Evolutionary conservation across 2,888 invertebrate genomes (phyloP), one percentile per base, ranked within the genome.

Genomic region (Conchocele bisecta): DNA sequence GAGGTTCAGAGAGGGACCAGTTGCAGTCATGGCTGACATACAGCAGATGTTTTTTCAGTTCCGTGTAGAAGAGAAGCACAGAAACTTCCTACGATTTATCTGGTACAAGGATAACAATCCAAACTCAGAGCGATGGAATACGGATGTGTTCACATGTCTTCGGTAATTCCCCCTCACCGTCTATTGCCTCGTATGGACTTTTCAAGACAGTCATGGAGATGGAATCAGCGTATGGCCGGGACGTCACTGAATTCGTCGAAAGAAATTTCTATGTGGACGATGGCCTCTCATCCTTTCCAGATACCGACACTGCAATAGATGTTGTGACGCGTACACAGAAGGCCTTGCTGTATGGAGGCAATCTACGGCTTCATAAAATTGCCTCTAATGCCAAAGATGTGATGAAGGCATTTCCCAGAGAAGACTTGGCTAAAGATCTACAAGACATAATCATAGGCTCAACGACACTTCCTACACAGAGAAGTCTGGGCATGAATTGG

Each of bases 261-360:
- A n/a, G 22, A 3, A 44, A 68, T 35, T 82, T 81, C 48, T 82
- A 82, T 48, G 75, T 81, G 26, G 80, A 77, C 31, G 75, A 82
- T 57, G 77, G 63, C 2, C 48, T 80, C n/a, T n/a, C n/a, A n/a
- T n/a, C n/a, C n/a, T n/a, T n/a, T n/a, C n/a, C n/a, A n/a, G n/a
- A n/a, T n/a, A n/a, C n/a, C n/a, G n/a, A n/a, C n/a, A n/a, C n/a
- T n/a, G n/a, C n/a, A n/a, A n/a, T n/a, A n/a, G n/a, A n/a, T n/a
- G n/a, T n/a, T n/a, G n/a, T n/a, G n/a, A n/a, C n/a, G n/a, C n/a
- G n/a, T n/a, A n/a, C n/a, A n/a, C n/a, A n/a, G n/a, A n/a, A 46
- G 29, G 53, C 58, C 13, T 33, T 74, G 7, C 11, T 31, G 3
- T 24, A 20, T 7, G 31, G 65, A 17, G 70, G 73, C 3, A 58